A percentile compares a stretch with the other conserved stretches of the same genome.
Conservation (phyloP, 2,888 invertebrate species). For the Ectemnius lituratus region DNA sequence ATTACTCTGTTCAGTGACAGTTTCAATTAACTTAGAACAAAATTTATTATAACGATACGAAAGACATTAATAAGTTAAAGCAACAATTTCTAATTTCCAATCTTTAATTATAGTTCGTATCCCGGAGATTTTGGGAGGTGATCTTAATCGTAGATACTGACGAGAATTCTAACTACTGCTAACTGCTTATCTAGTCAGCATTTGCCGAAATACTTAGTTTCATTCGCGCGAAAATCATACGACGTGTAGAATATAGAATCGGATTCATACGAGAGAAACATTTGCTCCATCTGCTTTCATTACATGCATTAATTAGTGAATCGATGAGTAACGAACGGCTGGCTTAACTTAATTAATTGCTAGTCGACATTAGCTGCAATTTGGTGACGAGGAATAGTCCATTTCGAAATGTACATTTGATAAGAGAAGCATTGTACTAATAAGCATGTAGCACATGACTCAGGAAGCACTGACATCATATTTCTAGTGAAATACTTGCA, state of each 20-base stretch:
- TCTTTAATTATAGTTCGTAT: conserved; percentile 68
- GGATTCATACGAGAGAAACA: neutral
- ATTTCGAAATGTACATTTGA: neutral
- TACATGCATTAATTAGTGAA: conserved; percentile 1
- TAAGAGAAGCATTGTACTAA: neutral
- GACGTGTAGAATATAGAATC: too few relatives aligned
- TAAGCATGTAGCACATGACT: neutral
- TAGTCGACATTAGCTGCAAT: too few relatives aligned
- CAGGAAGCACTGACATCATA: neutral
- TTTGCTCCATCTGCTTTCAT: neutral
- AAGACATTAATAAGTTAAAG: too few relatives aligned
- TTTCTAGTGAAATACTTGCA: conserved; percentile 4
- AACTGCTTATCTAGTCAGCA: conserved; percentile 1
- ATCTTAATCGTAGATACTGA: conserved; percentile 45
- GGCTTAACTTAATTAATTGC: too few relatives aligned
- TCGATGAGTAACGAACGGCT: too few relatives aligned
- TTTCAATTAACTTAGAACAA: conserved; percentile 30
- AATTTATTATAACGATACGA: too few relatives aligned
- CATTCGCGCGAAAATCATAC: too few relatives aligned
- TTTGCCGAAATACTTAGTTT: too few relatives aligned
- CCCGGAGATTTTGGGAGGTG: conserved; percentile 68
- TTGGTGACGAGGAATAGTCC: neutral
- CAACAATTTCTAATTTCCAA: conserved; percentile 21
- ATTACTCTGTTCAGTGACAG: conserved; percentile 27
- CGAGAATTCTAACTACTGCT: conserved; percentile 5